phyloP scores from a whole-genome alignment of 2,797 vertebrate genomes.

The Gymnothorax javanicus region DNA sequence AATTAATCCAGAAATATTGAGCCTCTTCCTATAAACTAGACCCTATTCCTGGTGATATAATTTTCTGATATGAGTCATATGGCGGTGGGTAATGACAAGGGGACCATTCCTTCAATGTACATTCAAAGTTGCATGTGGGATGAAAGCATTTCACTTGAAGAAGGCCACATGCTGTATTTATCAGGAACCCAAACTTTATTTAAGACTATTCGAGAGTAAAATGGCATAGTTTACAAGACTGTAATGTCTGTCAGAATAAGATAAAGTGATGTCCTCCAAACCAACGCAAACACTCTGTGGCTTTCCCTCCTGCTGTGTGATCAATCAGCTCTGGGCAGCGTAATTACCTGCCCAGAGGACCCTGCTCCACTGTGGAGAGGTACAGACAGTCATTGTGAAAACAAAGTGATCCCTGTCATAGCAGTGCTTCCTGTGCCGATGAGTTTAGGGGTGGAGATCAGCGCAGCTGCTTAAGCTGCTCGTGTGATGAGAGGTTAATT shows the following conservation, averaged over 20 bases:
- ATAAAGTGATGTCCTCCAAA: background rate
- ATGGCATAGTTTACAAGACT: background rate
- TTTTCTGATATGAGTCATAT: constrained; percentile 28
- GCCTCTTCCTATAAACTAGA: constrained; percentile 49
- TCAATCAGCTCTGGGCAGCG: background rate
- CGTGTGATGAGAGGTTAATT: constrained; percentile 16
- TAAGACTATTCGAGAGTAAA: background rate
- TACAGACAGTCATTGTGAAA: background rate
- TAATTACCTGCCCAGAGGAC: background rate
- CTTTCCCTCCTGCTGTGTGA: background rate
- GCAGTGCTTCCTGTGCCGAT: background rate
- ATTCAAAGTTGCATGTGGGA: background rate
- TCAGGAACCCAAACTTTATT: too few relatives aligned
- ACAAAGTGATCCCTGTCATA: background rate
- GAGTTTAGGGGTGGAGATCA: background rate
- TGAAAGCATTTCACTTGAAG: background rate
- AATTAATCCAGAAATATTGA: constrained; percentile 52
- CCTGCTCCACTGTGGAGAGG: background rate
- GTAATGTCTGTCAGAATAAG: background rate
- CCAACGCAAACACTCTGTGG: background rate
- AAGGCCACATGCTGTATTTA: background rate
- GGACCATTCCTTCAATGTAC: background rate
- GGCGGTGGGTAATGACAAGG: background rate
- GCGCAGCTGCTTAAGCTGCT: background rate
- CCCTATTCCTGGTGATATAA: constrained; percentile 32